A percentile compares a stretch with the other conserved stretches of the same genome.
These are phyloP conservation scores for Orthosia gothica DNA, from an alignment of 2,888 invertebrate genomes.

Conservation along the genomic window DNA sequence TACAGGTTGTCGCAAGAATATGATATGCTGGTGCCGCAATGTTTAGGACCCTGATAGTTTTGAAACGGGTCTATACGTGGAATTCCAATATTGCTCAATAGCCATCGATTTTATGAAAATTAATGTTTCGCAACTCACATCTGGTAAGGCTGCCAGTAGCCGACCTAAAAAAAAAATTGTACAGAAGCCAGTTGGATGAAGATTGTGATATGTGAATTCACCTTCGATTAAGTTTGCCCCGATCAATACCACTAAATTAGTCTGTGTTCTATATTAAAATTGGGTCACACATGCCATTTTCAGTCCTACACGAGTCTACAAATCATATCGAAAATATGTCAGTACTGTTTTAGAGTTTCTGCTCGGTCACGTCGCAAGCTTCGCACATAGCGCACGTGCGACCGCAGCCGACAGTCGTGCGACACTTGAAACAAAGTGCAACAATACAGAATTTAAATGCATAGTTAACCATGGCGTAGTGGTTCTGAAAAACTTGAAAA, in stretches of 20 bases:
- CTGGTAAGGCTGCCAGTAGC: not conserved
- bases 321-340: not conserved
- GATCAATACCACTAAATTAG: too few relatives aligned
- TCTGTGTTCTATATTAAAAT: not conserved
- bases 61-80: not conserved
- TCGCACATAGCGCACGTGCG: not conserved
- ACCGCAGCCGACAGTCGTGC: too few relatives aligned
- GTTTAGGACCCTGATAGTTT: not conserved
- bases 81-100: constrained; percentile 4
- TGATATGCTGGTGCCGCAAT: not conserved
- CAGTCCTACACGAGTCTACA: not conserved
- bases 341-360: not conserved
- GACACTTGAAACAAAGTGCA: not conserved
- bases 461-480: not conserved
- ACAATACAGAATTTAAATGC: not conserved
- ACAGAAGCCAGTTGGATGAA: not conserved
- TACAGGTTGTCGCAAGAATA: not conserved
- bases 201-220: too few relatives aligned
- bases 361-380: not conserved
- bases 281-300: not conserved
- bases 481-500: not conserved
- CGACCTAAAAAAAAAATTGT: too few relatives aligned
- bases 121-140: constrained; percentile 2
- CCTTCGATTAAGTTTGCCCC: not conserved
- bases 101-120: not conserved